Conservation (phyloP, 2,113 vertebrate genomes). For the Melanostigma gelatinosum region DNA sequence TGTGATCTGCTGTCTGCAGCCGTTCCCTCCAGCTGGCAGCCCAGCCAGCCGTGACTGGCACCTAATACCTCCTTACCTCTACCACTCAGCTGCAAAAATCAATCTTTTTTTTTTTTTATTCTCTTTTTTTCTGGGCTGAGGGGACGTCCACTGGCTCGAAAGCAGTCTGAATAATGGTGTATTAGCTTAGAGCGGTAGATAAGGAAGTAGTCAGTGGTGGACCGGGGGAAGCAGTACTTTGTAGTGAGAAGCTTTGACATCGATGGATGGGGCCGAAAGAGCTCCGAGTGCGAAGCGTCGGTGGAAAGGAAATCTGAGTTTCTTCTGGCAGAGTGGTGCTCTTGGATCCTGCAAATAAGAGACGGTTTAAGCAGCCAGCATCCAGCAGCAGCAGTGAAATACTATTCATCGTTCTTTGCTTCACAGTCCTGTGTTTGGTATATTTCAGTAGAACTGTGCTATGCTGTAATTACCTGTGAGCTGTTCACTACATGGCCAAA, state of each 20-base stretch:
- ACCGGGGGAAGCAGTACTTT: constrained; percentile 44
- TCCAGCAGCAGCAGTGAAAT: neutral
- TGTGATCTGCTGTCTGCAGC: constrained; percentile 22
- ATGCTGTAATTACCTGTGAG: neutral
- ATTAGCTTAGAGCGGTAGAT: constrained; percentile 64
- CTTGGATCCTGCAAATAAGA: constrained; percentile 13
- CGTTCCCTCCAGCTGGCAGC: constrained; percentile 34
- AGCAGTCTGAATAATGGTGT: constrained; percentile 58
- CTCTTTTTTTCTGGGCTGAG: constrained; percentile 19
- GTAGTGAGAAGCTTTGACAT: constrained; percentile 52
- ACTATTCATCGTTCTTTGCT: neutral
- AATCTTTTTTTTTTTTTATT: constrained; percentile 37
- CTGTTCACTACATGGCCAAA: neutral
- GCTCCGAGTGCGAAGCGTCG: constrained; percentile 39
- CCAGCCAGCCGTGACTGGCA: constrained; percentile 56
- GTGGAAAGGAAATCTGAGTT: constrained; percentile 23
- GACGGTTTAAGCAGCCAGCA: neutral
- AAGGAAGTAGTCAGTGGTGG: constrained; percentile 55
- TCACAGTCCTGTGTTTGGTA: constrained; percentile 10
- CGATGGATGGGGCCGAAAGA: constrained; percentile 62
- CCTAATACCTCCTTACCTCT: constrained; percentile 55
- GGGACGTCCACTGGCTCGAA: constrained; percentile 36
- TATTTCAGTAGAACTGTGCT: neutral
- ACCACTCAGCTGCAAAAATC: constrained; percentile 49
- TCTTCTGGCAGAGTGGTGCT: constrained; percentile 8